Evolutionary conservation across 2,888 invertebrate genomes (phyloP).

Genomic region (Sarcophaga rosellei): DNA sequence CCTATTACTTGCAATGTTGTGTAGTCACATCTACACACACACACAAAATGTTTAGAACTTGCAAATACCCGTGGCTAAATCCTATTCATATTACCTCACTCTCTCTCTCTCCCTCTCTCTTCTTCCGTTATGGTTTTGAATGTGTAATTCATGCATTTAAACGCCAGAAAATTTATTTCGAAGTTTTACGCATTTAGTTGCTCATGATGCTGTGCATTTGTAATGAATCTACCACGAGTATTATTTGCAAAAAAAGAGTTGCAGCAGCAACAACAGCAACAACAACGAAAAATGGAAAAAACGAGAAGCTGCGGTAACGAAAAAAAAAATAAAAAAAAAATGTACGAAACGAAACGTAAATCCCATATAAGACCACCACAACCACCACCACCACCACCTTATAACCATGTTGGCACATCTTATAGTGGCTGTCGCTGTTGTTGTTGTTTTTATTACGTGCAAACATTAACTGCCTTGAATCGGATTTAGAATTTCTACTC

Average conservation of each 20-base stretch:
- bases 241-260: conserved; percentile 35
- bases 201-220: conserved; percentile 57
- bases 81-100: neutral
- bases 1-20: too few relatives aligned
- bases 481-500: neutral
- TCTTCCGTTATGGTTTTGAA: neutral
- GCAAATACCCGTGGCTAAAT: neutral
- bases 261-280: conserved; percentile 1
- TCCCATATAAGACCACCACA: neutral
- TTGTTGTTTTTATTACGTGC: conserved; percentile 41
- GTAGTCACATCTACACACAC: too few relatives aligned
- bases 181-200: conserved; percentile 56
- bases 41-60: too few relatives aligned
- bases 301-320: too few relatives aligned
- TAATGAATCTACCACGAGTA: conserved; percentile 51
- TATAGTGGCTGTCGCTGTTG: conserved; percentile 1
- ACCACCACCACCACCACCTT: neutral
- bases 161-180: conserved; percentile 47
- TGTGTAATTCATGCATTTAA: neutral
- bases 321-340: too few relatives aligned
- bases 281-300: neutral
- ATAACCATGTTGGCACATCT: conserved; percentile 46
- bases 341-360: too few relatives aligned
- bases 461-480: conserved; percentile 57
- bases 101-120: neutral